Base-by-base conservation (phyloP, 2,797 vertebrate genomes). In the Delichon dasypus region DNA sequence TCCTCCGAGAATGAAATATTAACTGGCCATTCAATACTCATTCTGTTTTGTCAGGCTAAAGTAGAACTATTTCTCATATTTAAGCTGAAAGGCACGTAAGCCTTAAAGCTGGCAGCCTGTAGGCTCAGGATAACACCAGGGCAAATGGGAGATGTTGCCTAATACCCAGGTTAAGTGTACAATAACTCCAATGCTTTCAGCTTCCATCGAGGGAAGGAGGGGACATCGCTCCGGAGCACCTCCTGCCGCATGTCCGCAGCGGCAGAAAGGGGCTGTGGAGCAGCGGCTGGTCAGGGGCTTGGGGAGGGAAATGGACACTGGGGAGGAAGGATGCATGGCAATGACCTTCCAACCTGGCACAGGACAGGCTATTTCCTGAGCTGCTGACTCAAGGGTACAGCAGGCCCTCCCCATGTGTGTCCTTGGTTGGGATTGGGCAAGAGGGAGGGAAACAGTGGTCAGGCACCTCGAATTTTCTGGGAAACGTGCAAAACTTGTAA, bases 241-340 rank as follows among this genome's bases (percentile, higher is more conserved):
- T 95, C 88, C 92, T 89, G 91, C 89, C 16, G 12, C 61, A 5
- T 70, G 85, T 93, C 67, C 57, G 87, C 30, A 10, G 88, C 94
- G 94, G 72, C 21, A 60, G 92, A 67, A 68, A 10, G 13, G 83
- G 86, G 61, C 78, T 57, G 91, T 85, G 51, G 62, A 97, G 87
- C 96, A 96, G 95, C 30, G 94, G 96, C 92, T 96, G 94, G 47
- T 88, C 11, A 4, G 95, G 79, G 91, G 72, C 91, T 96, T 11
- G 13, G 89, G 42, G 94, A 96, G 96, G 96, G 96, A 95, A 85
- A 66, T 95, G 92, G 93, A 96, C 92, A 88, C 61, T 94, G 76
- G 77, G 88, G 90, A 97, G 97, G 95, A 96, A 97, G 97, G 97
- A 96, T 97, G 96, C 94, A 50, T 93, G 94, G 86, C 83, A 93